phyloP scores from a whole-genome alignment of 2,797 vertebrate genomes.

The Acanthopagrus latus region DNA sequence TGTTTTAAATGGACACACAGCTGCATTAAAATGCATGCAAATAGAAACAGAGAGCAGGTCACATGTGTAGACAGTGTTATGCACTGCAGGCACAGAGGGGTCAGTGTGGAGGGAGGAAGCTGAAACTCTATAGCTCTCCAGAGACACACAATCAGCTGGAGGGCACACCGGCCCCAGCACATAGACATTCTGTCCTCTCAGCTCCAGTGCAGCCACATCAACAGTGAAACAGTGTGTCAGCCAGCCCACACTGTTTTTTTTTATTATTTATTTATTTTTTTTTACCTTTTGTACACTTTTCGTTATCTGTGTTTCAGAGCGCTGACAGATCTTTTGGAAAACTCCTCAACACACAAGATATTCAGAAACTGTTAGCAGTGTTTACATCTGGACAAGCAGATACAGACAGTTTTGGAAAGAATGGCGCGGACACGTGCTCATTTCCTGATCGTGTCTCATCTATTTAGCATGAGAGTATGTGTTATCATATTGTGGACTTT shows the following conservation, averaged over 20 bases:
- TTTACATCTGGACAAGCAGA: too few species aligned
- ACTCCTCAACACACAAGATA: too few species aligned
- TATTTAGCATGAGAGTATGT: too few species aligned
- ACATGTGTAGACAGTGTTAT: not conserved
- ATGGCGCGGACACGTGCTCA: too few species aligned
- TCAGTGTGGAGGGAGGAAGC: conserved; percentile 35
- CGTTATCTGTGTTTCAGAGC: too few species aligned
- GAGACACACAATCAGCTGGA: conserved; percentile 32
- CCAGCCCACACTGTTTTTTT: not conserved
- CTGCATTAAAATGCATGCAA: not conserved
- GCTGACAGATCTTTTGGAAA: too few species aligned
- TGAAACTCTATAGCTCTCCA: conserved; percentile 25
- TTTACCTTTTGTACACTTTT: too few species aligned
- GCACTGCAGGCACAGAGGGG: conserved; percentile 27
- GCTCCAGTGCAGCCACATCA: not conserved
- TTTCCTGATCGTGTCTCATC: too few species aligned
- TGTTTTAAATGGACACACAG: too few species aligned
- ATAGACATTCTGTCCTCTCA: conserved; percentile 34
- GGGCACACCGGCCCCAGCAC: conserved; percentile 18
- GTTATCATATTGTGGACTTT: too few species aligned
- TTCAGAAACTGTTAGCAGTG: too few species aligned
- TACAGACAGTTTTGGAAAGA: too few species aligned
- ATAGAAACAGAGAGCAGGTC: not conserved
- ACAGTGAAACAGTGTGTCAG: conserved; percentile 33
- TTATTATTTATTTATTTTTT: not conserved